Percentiles rank a stretch among this genome's conserved stretches.
Evolutionary conservation across 2,113 vertebrate genomes (phyloP).

Genomic region (Anolis carolinensis): DNA sequence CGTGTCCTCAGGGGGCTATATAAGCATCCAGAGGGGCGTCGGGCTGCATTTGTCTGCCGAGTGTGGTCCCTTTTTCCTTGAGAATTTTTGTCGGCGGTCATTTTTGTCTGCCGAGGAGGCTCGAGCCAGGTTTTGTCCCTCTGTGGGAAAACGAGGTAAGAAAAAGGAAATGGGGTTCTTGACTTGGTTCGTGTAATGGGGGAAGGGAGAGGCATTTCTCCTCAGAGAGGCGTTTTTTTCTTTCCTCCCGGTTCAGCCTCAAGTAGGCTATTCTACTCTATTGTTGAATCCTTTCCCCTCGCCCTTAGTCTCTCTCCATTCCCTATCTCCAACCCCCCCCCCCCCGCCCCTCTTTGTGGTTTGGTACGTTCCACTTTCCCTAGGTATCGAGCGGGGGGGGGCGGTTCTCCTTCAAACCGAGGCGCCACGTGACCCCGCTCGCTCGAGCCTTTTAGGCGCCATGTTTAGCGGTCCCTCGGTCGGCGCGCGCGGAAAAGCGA

Average conservation of each 20-base stretch:
- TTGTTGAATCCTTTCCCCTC: fast-evolving
- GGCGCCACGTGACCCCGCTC: constrained; percentile 51
- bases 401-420: constrained; percentile 1
- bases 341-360: not conserved
- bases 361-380: constrained; percentile 22
- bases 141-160: not conserved
- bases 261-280: fast-evolving
- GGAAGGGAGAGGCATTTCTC: not conserved
- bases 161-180: not conserved
- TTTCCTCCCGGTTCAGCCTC: not conserved
- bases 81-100: not conserved
- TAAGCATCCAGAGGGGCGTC: constrained; percentile 54
- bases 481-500: not conserved
- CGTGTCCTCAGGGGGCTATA: constrained; percentile 64
- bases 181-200: constrained; percentile 11
- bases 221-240: not conserved
- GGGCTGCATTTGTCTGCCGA: constrained; percentile 48
- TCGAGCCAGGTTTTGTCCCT: not conserved
- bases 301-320: fast-evolving
- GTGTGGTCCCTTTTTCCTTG: constrained; percentile 5
- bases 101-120: not conserved
- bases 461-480: constrained; percentile 48
- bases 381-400: constrained; percentile 36
- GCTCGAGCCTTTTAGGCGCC: constrained; percentile 39
- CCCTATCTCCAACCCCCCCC: not conserved